phyloP scores from a whole-genome alignment of 2,113 vertebrate genomes.

The Tyto alba region DNA sequence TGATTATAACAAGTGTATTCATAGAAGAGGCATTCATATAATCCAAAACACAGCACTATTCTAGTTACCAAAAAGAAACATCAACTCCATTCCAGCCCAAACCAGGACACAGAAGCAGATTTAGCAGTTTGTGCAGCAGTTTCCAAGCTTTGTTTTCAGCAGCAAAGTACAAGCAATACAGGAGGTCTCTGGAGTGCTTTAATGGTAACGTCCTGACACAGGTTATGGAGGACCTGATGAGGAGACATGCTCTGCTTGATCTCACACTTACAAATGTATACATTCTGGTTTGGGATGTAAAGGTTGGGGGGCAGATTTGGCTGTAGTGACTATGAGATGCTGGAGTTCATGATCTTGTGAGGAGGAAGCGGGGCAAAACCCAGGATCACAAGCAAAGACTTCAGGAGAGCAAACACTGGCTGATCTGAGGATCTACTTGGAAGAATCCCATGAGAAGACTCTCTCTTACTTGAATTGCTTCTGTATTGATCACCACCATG shows the following conservation, averaged over 20 bases:
- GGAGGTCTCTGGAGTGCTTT: background rate
- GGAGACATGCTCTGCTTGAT: background rate
- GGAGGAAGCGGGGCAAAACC: background rate
- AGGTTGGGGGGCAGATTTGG: background rate
- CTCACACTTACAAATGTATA: background rate
- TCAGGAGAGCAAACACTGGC: background rate
- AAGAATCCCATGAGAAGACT: background rate
- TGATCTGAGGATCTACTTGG: background rate
- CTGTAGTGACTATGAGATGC: background rate
- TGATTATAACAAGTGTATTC: background rate
- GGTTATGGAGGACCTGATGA: no score
- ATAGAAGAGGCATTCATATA: background rate
- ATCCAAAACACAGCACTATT: no score
- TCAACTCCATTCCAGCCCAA: no score
- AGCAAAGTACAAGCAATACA: background rate
- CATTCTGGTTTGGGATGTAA: background rate
- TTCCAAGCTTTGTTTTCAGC: background rate
- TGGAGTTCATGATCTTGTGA: background rate
- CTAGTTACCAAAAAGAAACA: no score
- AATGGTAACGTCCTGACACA: background rate
- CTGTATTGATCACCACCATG: constrained; percentile 1
- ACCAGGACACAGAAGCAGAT: no score
- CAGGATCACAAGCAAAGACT: background rate
- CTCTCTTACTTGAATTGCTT: background rate
- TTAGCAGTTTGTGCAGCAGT: background rate